Base-by-base conservation (phyloP, 2,888 invertebrate genomes). In the Agrilus biguttatus region DNA sequence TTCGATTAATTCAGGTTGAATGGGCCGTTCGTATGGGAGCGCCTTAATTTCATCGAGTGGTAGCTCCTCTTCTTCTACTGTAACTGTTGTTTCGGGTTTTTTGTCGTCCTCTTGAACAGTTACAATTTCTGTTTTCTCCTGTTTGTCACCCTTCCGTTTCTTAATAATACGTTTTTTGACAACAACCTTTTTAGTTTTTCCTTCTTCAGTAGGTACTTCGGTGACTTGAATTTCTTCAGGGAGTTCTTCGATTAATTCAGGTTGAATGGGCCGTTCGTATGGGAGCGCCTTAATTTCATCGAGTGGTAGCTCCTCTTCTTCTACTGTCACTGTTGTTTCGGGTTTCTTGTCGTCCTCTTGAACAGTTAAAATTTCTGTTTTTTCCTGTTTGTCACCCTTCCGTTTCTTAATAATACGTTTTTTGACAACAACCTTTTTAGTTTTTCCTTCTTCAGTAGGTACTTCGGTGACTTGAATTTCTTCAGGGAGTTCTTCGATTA, bases 91-190 rank as follows among this genome's bases (percentile, higher is more conserved):
- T 47, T 52, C 40, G 1, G 50, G 50, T n/a, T 46, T 49, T 44
- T 52, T 50, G 36, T 51, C 52, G 7, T 51, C 52, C 14, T 44
- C 49, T 39, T 48, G 50, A 34, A 68, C 53, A 0, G 70, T 71
- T 49, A 66, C 64, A 49, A 72, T 69, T 57, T 67, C 66, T 19
- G 55, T 54, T 14, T 53, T 46, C 55, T 65, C 55, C 40, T 54
- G 55, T 36, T 68, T 68, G 0, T 55, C 53, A 1, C 67, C 71
- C 36, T 60, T 63, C 42, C 57, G 62, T 38, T 66, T 67, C 48
- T 65, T 72, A 1, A 69, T 63, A 3, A 63, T 61, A 1, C 67
- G 67, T 44, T 63, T 71, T 2, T 66, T 69, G 0, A 60, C 62
- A 8, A 55, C 48, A 12, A 47, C 40, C 23, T 51, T 57, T 44